These are phyloP conservation scores for Frieseomelitta varia DNA, from an alignment of 1,140 invertebrate species.

Conservation along the genomic window DNA sequence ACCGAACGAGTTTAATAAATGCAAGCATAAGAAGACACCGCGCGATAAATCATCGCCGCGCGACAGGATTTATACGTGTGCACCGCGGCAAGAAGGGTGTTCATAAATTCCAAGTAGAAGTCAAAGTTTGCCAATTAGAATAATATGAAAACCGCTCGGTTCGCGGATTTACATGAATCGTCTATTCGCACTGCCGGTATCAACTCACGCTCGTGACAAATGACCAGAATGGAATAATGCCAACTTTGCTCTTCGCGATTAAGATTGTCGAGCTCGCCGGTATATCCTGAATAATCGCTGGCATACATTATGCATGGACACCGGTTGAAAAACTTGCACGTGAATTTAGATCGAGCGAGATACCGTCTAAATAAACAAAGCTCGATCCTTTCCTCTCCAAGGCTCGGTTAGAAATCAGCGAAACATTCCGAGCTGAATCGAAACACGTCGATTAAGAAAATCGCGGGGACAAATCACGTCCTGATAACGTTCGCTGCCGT, in stretches of 20 bases:
- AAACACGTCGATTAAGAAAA: not conserved
- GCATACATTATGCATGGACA: conserved; percentile 40
- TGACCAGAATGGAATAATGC: conserved; percentile 49
- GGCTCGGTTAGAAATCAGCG: not conserved
- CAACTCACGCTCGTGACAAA: conserved; percentile 42
- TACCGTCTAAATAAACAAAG: not conserved
- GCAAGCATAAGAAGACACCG: conserved; percentile 23
- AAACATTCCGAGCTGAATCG: not conserved
- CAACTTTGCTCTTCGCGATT: conserved; percentile 36
- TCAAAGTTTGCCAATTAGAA: conserved; percentile 55
- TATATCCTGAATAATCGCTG: conserved; percentile 11
- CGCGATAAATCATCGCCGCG: conserved; percentile 28
- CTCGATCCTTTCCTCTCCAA: not conserved
- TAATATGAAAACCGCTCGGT: conserved; percentile 51
- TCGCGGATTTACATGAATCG: conserved; percentile 50
- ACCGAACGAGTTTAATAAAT: conserved; percentile 32
- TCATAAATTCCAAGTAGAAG: conserved; percentile 45
- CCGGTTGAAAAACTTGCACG: not conserved
- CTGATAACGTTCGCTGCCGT: not conserved
- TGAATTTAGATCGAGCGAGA: not conserved
- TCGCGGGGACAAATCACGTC: not conserved
- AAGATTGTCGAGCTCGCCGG: conserved; percentile 25
- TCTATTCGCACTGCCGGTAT: conserved; percentile 47
- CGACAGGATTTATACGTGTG: conserved; percentile 14
- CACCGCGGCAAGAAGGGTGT: conserved; percentile 26